Evolutionary conservation across 2,888 invertebrate species (phyloP).

Genomic region (Thyatira batis): DNA sequence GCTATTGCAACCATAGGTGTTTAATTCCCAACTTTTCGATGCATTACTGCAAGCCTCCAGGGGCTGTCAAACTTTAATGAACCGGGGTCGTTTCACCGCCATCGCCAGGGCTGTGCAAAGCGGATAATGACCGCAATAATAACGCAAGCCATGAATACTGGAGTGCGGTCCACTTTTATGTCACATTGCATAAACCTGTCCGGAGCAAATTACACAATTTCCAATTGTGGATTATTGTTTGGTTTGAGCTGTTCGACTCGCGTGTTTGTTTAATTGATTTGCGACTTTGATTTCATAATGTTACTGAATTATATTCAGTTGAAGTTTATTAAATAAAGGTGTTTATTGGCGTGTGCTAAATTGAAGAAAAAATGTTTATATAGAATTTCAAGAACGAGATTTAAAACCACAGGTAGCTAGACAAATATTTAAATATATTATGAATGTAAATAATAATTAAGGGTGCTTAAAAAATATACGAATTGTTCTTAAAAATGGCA

Average conservation of each 20-base stretch:
- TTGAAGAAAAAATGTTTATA: no score
- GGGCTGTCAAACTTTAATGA: constrained; percentile 6
- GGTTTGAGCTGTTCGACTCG: not conserved
- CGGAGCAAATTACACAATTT: not conserved
- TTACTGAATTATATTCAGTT: not conserved
- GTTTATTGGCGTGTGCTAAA: no score
- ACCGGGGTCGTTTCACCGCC: not conserved
- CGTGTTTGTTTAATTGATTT: not conserved
- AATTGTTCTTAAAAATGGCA: constrained; percentile 12
- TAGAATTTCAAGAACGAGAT: no score
- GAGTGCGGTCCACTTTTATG: not conserved
- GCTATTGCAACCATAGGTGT: not conserved
- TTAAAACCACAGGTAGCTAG: no score
- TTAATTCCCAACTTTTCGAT: not conserved
- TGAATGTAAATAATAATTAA: not conserved
- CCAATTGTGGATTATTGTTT: not conserved
- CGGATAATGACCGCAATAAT: constrained; percentile 12
- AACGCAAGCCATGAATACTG: constrained; percentile 8
- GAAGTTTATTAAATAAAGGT: not conserved
- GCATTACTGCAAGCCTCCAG: not conserved
- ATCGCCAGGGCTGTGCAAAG: constrained; percentile 5
- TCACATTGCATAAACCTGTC: constrained; percentile 1
- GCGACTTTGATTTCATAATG: not conserved
- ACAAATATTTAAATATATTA: not conserved
- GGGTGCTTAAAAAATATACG: not conserved